phyloP scores from a whole-genome alignment of 2,797 vertebrate species.

The Chloroceryle amazona region DNA sequence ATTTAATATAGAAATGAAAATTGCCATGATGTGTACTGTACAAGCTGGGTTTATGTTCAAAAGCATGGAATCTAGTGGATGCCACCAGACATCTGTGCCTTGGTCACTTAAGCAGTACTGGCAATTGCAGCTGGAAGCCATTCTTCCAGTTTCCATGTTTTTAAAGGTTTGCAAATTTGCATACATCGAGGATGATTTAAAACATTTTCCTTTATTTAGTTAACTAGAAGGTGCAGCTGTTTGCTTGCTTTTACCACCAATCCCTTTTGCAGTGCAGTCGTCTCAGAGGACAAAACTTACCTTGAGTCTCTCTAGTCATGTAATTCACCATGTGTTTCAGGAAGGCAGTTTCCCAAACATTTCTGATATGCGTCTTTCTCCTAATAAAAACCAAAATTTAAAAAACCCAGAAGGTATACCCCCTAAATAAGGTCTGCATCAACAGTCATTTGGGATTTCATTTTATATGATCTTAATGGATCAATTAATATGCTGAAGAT shows the following conservation, averaged over 20 bases:
- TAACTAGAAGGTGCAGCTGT: conserved; percentile 65
- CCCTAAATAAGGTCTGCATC: neutral
- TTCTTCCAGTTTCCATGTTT: conserved; percentile 2
- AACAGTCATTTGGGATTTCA: neutral
- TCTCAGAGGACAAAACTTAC: conserved; percentile 49
- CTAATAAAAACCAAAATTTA: neutral
- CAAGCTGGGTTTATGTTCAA: neutral
- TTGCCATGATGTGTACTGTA: neutral
- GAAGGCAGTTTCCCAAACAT: conserved; percentile 14
- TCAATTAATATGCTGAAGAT: neutral
- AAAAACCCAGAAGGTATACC: neutral
- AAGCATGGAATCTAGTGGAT: neutral
- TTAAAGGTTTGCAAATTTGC: neutral
- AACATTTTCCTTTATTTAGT: conserved; percentile 63
- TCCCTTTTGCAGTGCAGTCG: neutral
- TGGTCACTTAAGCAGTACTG: neutral
- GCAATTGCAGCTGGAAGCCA: conserved; percentile 24
- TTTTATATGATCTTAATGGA: neutral
- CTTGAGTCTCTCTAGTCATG: neutral
- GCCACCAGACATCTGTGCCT: neutral
- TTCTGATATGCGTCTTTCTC: neutral
- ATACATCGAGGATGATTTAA: conserved; percentile 52
- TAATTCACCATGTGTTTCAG: conserved; percentile 47
- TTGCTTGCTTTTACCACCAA: conserved; percentile 41
- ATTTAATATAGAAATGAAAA: neutral